Evolutionary conservation across 2,797 vertebrate genomes (phyloP), one percentile per base, ranked within the genome.

Genomic region (Eospalax fontanierii): DNA sequence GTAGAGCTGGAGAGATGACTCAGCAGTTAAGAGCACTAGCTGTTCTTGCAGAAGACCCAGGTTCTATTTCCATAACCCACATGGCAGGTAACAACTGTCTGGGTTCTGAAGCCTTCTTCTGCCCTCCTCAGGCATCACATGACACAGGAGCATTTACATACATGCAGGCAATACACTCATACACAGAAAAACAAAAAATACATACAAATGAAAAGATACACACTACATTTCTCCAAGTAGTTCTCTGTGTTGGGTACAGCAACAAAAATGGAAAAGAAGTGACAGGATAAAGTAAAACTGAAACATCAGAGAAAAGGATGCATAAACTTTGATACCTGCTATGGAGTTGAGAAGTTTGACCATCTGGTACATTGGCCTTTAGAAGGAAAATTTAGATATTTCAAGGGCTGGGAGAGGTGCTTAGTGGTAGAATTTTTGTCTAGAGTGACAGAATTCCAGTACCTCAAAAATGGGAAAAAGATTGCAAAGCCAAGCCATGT

Each of bases 401-500:
- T 40, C 12, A 84, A 84, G 46, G 63, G 9, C n/a, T 30, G 18
- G 30, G 26, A 24, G 18, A 15, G 28, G 40, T 35, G 10, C 46
- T 68, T 19, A 33, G 61, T 40, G 16, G 46, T 57, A 68, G 46
- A 79, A 9, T 18, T 38, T 43, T 68, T 78, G 46, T 26, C n/a
- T 54, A 78, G 33, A 33, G 43, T 89, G 22, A n/a, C 33, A 66
- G 7, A 78, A 43, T 15, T 33, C 33, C 38, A 40, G 38, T 11
- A 40, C 71, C 43, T 68, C 38, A 75, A 65, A 88, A 76, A 16
- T n/a, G 30, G 83, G 40, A 50, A 33, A 66, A 81, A 50, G 46
- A 65, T 73, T 92, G 65, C 43, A 89, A 93, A 87, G 19, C 30
- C 43, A 87, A 91, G 38, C 33, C 26, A 71, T 78, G 54, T 43